phyloP scores from a whole-genome alignment of 2,888 invertebrate genomes.

The Shargacucullia verbasci region DNA sequence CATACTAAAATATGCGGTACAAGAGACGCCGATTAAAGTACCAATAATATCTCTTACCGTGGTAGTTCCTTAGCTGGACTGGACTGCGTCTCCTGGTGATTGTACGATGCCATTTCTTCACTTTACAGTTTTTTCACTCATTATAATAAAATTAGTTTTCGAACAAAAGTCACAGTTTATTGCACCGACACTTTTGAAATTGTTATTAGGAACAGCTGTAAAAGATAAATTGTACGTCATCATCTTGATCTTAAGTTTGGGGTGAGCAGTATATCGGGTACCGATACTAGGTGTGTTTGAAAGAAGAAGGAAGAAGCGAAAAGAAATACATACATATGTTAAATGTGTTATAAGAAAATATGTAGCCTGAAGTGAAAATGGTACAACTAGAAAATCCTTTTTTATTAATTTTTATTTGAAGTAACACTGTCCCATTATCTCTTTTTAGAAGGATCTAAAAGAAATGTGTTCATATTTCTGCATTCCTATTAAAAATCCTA shows the following conservation, averaged over 20 bases:
- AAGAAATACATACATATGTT: no score
- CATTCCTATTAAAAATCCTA: no score
- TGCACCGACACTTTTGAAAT: conserved; percentile 54
- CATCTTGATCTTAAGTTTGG: not conserved
- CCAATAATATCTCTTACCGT: conserved; percentile 65
- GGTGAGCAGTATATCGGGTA: conserved; percentile 14
- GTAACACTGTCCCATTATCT: no score
- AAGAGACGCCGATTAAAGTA: no score
- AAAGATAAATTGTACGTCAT: conserved; percentile 27
- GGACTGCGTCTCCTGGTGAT: conserved; percentile 80
- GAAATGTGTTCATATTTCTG: no score
- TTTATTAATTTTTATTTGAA: no score
- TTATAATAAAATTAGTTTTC: conserved; percentile 45
- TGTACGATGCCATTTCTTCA: conserved; percentile 77
- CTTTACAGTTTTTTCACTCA: conserved; percentile 65
- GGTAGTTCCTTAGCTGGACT: conserved; percentile 80
- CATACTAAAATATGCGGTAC: no score
- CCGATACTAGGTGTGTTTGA: conserved; percentile 1
- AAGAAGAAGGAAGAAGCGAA: no score
- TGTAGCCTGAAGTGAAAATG: no score
- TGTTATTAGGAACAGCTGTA: conserved; percentile 56
- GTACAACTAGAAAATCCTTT: no score
- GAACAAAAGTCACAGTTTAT: conserved; percentile 44
- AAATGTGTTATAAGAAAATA: no score
- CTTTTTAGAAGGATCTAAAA: no score